Conservation (phyloP, 2,797 vertebrate genomes). For the Danio kyathit region DNA sequence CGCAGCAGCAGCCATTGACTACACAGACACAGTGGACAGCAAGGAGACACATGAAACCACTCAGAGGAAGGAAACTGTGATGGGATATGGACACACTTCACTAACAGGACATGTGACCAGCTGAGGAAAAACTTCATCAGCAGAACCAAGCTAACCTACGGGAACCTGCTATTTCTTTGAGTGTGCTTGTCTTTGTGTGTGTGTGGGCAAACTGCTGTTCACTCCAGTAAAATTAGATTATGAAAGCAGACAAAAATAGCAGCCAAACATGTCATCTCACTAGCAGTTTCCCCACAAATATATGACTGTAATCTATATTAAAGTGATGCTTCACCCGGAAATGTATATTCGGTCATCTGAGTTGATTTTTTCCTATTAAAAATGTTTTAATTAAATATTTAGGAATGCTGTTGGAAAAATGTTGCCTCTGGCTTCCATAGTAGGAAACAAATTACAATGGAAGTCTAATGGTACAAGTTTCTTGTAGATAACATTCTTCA, state of each 20-base stretch:
- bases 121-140: conserved; percentile 27
- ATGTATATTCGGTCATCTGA: too few species aligned
- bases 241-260: background rate
- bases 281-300: background rate
- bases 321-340: too few species aligned
- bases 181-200: background rate
- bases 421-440: too few species aligned
- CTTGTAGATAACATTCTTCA: too few species aligned
- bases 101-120: conserved; percentile 1
- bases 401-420: too few species aligned
- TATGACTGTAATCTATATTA: background rate
- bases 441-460: too few species aligned
- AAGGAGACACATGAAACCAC: background rate
- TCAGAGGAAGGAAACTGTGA: conserved; percentile 18
- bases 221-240: background rate
- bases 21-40: background rate
- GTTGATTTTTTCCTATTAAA: too few species aligned
- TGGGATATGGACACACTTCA: background rate
- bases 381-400: too few species aligned
- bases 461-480: too few species aligned
- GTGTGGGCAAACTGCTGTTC: background rate
- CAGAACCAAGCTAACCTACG: conserved; percentile 1
- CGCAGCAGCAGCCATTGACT: background rate
- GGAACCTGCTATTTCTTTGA: background rate
- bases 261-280: background rate